These are phyloP conservation scores for Eupeodes latifasciatus DNA, from an alignment of 2,888 invertebrate species.

Conservation along the genomic window DNA sequence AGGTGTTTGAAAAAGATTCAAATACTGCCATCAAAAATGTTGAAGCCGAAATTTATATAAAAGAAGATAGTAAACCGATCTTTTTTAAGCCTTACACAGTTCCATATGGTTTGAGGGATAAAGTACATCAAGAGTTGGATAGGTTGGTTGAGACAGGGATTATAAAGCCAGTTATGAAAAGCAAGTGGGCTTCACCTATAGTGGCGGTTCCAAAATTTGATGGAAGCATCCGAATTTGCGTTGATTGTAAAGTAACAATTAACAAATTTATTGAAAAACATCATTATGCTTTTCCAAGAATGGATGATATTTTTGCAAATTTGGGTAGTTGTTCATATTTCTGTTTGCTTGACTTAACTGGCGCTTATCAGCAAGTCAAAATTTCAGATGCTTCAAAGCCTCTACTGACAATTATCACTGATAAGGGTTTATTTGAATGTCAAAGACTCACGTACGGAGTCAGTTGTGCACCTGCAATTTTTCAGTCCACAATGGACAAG, in stretches of 20 bases:
- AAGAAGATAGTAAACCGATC: slow-evolving; percentile 19
- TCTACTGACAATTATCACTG: too few relatives aligned
- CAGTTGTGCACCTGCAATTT: too few relatives aligned
- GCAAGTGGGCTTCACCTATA: slow-evolving; percentile 79
- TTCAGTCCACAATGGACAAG: too few relatives aligned
- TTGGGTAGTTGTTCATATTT: slow-evolving; percentile 26
- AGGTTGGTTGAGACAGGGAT: slow-evolving; percentile 40
- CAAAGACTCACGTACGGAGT: too few relatives aligned
- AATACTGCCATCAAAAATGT: slow-evolving; percentile 20
- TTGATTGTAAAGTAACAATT: slow-evolving; percentile 72
- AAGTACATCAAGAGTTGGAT: slow-evolving; percentile 64
- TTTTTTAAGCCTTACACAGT: slow-evolving; percentile 74
- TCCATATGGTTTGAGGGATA: slow-evolving; percentile 68
- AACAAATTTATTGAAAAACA: slow-evolving; percentile 76
- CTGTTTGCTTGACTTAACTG: slow-evolving; percentile 42
- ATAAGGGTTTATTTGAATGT: too few relatives aligned
- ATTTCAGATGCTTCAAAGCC: too few relatives aligned
- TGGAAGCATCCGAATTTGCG: slow-evolving; percentile 73
- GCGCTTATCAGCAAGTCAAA: neutral
- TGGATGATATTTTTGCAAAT: slow-evolving; percentile 51
- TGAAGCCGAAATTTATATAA: slow-evolving; percentile 18
- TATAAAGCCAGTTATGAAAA: slow-evolving; percentile 50
- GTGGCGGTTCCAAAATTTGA: slow-evolving; percentile 78
- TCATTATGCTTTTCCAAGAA: slow-evolving; percentile 74
- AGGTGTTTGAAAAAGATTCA: slow-evolving; percentile 15